Base-by-base conservation (phyloP, 2,797 vertebrate genomes). In the Clarias pachynema region DNA sequence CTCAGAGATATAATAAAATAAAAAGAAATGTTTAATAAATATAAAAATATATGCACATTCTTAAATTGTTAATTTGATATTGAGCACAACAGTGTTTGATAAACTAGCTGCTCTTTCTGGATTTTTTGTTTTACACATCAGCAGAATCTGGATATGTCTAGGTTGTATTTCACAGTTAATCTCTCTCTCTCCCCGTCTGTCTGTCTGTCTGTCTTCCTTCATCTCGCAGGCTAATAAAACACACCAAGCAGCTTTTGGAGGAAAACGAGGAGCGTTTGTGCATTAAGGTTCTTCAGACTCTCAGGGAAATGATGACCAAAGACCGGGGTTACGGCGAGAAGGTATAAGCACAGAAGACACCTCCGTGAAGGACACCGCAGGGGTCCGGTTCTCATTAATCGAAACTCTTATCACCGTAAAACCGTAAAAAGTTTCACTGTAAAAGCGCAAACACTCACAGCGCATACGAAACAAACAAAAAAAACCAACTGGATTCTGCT, bases 301-400 rank as follows among this genome's bases (percentile, higher is more conserved):
- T 99, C 89, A 95, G 98, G 89, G 98, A 99, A 92, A 99, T 99
- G 98, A 99, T 99, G 98, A 98, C 97, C 65, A 99, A 99, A 93
- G 98, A 99, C 83, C 95, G 97, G 53, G 98, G 97, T 91, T 99
- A 98, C 85, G 97, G 97, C 88, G 97, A 99, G 89, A 99, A 99
- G 98, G 98, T 99, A 94, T 0, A 62, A 53, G 59, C 49, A 34
- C 60, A 82, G 24, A 60, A 10, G 34, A 22, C 57, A 22, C n/a
- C 60, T 22, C 18, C 40, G 22, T 49, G 53, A 24, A 29, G 49
- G 37, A 8, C 79, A 31, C n/a, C 26, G 56, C 49, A 53, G 29
- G 79, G 49, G 70, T 77, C 59, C 60, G 5, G 40, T 37, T 37
- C 59, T 49, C 8, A 31, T 75, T 56, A 53, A 29, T 75, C 29